These are phyloP conservation scores for Stegana nigrithorax DNA, from an alignment of 2,888 invertebrate species.

Conservation along the genomic window DNA sequence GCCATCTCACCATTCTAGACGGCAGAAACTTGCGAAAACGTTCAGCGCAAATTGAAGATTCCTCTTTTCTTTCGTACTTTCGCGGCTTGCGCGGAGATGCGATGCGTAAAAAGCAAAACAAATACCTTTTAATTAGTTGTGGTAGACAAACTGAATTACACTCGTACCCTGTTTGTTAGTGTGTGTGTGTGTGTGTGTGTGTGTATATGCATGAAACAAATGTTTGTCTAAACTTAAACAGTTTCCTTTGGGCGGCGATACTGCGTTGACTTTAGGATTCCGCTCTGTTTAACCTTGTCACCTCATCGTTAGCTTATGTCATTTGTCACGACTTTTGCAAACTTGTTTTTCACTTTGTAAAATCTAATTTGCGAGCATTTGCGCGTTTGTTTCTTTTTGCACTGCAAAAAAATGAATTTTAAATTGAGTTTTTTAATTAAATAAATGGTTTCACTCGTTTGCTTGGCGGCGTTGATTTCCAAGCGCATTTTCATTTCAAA, in stretches of 20 bases:
- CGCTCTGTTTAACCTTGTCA: not conserved
- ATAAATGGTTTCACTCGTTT: slow-evolving; percentile 8
- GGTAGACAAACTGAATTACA: slow-evolving; percentile 50
- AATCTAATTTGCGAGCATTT: not conserved
- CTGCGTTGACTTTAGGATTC: not conserved
- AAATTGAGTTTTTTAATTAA: slow-evolving; percentile 13
- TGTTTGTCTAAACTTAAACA: not conserved
- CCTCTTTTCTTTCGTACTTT: not conserved
- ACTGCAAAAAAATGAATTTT: not conserved
- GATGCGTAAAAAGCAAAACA: slow-evolving; percentile 37
- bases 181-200: not conserved
- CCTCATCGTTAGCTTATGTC: slow-evolving; percentile 6
- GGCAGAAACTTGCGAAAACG: not conserved
- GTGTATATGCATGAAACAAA: not conserved
- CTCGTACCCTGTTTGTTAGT: too few relatives aligned
- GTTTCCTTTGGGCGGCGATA: not conserved
- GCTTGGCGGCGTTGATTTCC: not conserved
- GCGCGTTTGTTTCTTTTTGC: not conserved
- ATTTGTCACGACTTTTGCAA: not conserved
- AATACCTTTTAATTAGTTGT: slow-evolving; percentile 53
- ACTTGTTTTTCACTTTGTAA: not conserved
- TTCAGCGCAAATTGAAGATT: not conserved
- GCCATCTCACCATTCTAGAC: too few relatives aligned
- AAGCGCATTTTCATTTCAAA: not conserved
- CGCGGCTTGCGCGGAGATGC: not conserved